Conservation (phyloP, 2,797 vertebrate species). For the Mus spretus region DNA sequence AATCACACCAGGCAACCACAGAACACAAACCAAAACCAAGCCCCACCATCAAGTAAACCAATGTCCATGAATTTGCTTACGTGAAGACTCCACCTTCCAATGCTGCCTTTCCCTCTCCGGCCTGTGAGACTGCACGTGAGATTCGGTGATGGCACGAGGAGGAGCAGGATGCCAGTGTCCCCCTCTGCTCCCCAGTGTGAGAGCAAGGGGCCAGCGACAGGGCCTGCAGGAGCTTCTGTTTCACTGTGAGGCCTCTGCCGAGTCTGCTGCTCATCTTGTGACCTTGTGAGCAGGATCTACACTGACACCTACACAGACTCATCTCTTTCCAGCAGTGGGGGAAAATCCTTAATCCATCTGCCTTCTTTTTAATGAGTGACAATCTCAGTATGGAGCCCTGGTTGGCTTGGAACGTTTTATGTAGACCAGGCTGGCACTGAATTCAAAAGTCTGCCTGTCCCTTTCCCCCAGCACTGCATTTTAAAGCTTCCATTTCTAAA, state of each 20-base stretch:
- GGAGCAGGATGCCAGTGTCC: slow-evolving; percentile 43
- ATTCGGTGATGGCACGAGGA: slow-evolving; percentile 25
- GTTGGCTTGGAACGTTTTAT: background rate
- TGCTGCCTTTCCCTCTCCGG: background rate
- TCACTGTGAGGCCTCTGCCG: background rate
- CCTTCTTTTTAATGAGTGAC: background rate
- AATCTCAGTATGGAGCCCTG: background rate
- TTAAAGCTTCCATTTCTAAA: background rate
- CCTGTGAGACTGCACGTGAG: slow-evolving; percentile 32
- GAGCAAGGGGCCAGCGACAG: background rate
- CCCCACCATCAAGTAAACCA: background rate
- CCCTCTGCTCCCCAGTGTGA: background rate
- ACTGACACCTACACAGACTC: fast-evolving
- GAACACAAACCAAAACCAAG: background rate
- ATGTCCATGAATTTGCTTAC: slow-evolving; percentile 5
- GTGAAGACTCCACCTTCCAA: background rate
- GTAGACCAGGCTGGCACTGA: background rate
- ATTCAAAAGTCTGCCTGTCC: background rate
- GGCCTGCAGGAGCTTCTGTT: background rate
- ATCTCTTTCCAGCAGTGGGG: background rate
- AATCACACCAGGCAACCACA: background rate
- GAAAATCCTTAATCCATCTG: background rate
- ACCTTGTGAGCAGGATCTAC: background rate
- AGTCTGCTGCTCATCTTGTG: background rate
- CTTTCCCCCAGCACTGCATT: background rate